Base-by-base conservation (phyloP, 2,888 invertebrate genomes). In the Stratiomys singularior region DNA sequence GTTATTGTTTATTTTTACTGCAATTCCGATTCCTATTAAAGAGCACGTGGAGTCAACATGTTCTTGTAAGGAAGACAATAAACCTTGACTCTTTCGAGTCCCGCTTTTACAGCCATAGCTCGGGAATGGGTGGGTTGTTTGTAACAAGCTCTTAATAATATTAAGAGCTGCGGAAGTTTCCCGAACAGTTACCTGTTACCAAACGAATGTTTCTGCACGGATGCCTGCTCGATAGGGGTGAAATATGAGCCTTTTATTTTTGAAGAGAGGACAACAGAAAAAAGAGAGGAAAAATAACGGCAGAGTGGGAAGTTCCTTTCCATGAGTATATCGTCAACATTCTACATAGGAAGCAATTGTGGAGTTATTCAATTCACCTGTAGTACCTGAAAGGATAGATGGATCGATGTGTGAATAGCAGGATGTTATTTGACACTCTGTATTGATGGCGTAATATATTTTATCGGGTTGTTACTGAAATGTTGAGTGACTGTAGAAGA, bases 381-480 rank as follows among this genome's bases (percentile, higher is more conserved):
- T 9, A n/a, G 18, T 66, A 18, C 44, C 18, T n/a, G 27, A 13
- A 15, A 15, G 27, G 28, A 37, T 18, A 11, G 9, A 30, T 46
- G 30, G 72, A 56, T 56, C 28, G 56, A 72, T 72, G 72, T 72
- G 28, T 30, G 28, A 30, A 66, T n/a, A 23, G 56, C 27, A 18
- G 52, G 23, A 52, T 27, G 72, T 56, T 56, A 72, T 72, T 72
- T 72, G 72, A 56, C 72, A 56, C 56, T 23, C 28, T 18, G 56
- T 72, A 72, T 72, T 72, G 72, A 72, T 72, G 72, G 72, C 28
- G 30, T 72, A 52, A 72, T 72, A 46, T 28, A 56, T 56, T 72
- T 56, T 30, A 60, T 11, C 18, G 60, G 21, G 25, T 25, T 25
- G 60, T 37, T 5, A 37, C 37, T 37, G 37, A n/a, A n/a, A n/a